phyloP scores from a whole-genome alignment of 1,140 invertebrate species.

The Aphaenogaster ashmeadi region DNA sequence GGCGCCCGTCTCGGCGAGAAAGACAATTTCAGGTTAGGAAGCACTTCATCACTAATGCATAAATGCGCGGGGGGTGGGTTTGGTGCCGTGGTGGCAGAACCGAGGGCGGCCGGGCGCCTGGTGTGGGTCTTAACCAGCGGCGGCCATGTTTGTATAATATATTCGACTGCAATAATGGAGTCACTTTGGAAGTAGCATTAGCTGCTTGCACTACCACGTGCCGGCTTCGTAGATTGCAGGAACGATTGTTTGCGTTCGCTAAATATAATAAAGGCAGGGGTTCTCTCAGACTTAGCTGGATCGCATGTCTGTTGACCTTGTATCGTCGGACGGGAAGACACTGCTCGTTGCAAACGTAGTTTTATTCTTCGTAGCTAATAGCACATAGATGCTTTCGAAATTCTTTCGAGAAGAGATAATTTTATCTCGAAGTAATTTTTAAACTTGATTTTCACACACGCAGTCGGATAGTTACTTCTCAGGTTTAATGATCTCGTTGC shows the following conservation, averaged over 20 bases:
- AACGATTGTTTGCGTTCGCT: constrained; percentile 80
- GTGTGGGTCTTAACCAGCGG: constrained; percentile 72
- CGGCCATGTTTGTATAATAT: constrained; percentile 79
- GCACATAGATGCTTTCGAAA: not conserved
- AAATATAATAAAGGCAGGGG: constrained; percentile 81
- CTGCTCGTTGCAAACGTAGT: not conserved
- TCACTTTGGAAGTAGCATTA: constrained; percentile 79
- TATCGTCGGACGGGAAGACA: constrained; percentile 20
- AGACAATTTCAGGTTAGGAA: constrained; percentile 79
- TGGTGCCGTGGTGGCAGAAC: constrained; percentile 26
- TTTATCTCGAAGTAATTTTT: not conserved
- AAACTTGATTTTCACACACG: not conserved
- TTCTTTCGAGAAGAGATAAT: not conserved
- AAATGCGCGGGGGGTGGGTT: constrained; percentile 57
- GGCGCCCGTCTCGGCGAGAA: constrained; percentile 74
- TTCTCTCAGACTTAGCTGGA: constrained; percentile 35
- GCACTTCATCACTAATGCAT: constrained; percentile 78
- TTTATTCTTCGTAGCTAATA: constrained; percentile 25
- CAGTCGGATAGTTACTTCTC: not conserved
- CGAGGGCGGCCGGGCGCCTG: constrained; percentile 1
- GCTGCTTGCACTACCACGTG: constrained; percentile 69
- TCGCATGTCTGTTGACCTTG: constrained; percentile 60
- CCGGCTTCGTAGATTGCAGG: constrained; percentile 71
- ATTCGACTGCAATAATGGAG: constrained; percentile 79
- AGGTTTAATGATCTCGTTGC: not conserved